Evolutionary conservation across 2,888 invertebrate genomes (phyloP), one percentile per base, ranked within the genome.

Genomic region (Monopis laevigella): DNA sequence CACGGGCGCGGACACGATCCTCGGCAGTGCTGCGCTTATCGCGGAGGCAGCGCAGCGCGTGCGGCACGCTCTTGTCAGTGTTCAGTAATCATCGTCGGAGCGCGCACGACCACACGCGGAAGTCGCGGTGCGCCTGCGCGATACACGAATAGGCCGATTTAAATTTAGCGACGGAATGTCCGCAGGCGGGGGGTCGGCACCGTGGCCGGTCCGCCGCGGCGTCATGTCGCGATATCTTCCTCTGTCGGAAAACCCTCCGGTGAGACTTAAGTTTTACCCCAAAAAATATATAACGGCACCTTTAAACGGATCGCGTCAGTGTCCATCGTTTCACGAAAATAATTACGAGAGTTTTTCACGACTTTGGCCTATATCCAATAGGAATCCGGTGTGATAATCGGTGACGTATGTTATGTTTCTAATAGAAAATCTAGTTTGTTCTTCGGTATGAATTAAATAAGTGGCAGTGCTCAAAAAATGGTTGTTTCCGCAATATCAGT

Each of bases 161-260:
- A 78, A 71, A 73, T 74, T 64, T 78, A 78, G 75, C 67, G 56
- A 47, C 64, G 72, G 75, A 71, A 80, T 77, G 75, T 82, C 83
- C 59, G 60, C 65, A 58, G 80, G 83, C 60, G 80, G 75, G 61
- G 82, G 82, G 58, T 85, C 86, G 64, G 88, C 85, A 55, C 90
- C 89, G 64, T 90, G 90, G 90, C 87, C 89, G 49, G 85, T 90
- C 52, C 84, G 83, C 56, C 86, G 86, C 55, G 86, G 74, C 66
- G 70, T 78, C 70, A 72, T 77, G 62, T 62, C 75, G 59, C 77
- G 80, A 55, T 78, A 71, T 59, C 53, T 67, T 53, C 65, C 67
- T 55, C 66, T 63, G 53, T 54, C 61, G 50, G 61, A 61, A 52
- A 64, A 70, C 65, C 70, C 77, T 70, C 65, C 63, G 78, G 78